phyloP scores from a whole-genome alignment of 2,797 vertebrate genomes.

The Lutjanus campechanus region DNA sequence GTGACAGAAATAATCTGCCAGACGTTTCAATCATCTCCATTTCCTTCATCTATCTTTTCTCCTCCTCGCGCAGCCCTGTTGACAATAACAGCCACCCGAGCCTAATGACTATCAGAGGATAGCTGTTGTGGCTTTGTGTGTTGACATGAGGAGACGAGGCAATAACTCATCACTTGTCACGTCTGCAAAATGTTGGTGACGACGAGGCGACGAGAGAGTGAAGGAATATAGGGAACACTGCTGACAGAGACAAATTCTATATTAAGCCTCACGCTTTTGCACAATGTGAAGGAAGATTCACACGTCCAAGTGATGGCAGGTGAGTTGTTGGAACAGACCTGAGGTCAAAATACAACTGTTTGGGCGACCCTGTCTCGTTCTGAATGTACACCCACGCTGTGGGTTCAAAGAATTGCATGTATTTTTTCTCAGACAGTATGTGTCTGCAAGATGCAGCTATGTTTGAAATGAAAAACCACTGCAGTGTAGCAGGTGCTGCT shows the following conservation, averaged over 20 bases:
- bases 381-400: background rate
- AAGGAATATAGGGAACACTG: conserved; percentile 5
- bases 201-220: conserved; percentile 15
- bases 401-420: background rate
- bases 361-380: background rate
- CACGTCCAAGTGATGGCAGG: background rate
- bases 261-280: conserved; percentile 8
- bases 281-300: background rate
- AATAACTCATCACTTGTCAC: conserved; percentile 57
- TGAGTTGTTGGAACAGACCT: background rate
- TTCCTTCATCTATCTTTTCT: conserved; percentile 33
- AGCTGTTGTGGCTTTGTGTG: conserved; percentile 44
- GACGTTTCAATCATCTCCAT: conserved; percentile 69
- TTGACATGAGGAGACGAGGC: conserved; percentile 45
- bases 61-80: conserved; percentile 26
- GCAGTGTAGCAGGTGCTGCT: background rate
- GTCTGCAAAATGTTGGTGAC: conserved; percentile 10
- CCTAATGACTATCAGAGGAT: conserved; percentile 49
- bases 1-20: conserved; percentile 64
- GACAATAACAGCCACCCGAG: conserved; percentile 47
- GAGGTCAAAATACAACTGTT: background rate
- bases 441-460: background rate
- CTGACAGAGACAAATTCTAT: conserved; percentile 20
- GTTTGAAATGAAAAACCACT: background rate
- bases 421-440: background rate